Base-by-base conservation (phyloP, 2,888 invertebrate genomes). In the Melinopterus prodromus region DNA sequence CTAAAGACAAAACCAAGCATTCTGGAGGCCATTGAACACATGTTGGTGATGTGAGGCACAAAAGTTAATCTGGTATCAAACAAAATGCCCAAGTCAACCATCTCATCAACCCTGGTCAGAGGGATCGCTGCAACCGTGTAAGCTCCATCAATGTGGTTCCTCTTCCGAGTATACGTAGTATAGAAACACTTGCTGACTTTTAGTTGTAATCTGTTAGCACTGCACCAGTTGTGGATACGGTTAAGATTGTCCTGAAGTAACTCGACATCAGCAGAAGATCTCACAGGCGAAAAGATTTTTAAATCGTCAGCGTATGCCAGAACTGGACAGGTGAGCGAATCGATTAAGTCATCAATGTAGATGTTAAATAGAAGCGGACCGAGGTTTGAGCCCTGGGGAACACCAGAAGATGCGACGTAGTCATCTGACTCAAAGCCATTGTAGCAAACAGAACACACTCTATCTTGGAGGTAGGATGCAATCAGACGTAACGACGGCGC, bases 321-420 rank as follows among this genome's bases (percentile, higher is more conserved):
- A n/a, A 7, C 9, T 53, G 53, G 53, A 12, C 53, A 53, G 7
- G 53, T 53, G 12, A 53, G 2, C 5, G 53, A 53, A 12, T 7
- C 12, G 12, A 53, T 7, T 12, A 38, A 9, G 12, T 53, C 53
- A 53, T 53, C 5, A 53, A 53, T 53, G 12, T 53, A 53, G 5
- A 53, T 7, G 53, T 9, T 53, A 12, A 53, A 53, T 3, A 53
- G 12, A 7, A 53, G 53, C 53, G 53, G 53, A 12, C 53, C 53
- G 53, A 53, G 53, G 7, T 69, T 77, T 16, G 77, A 77, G 70
- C 77, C 70, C 15, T 77, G 77, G 6, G 77, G 36, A 6, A 70
- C 77, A n/a, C 70, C 70, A 6, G 77, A 70, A 5, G 26, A 12
- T 16, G 36, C 26, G 16, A 14, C 26, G 15, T 36, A 70, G 1